phyloP scores from a whole-genome alignment of 1,140 invertebrate genomes.

The Sarcophaga bullata region DNA sequence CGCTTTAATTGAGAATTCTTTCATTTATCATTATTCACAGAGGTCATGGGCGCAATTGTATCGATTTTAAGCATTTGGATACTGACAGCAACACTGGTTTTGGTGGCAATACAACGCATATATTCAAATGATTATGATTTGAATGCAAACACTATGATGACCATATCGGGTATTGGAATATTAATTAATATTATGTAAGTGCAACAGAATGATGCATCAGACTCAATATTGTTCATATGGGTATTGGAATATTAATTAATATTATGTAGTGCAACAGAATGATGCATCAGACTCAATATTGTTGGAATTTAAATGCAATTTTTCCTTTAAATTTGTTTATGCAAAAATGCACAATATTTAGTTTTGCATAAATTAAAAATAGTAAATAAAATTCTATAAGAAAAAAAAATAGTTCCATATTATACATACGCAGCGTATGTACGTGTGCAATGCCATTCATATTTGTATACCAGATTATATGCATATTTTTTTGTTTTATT shows the following conservation, averaged over 20 bases:
- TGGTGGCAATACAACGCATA: constrained; percentile 80
- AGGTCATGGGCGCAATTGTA: constrained; percentile 74
- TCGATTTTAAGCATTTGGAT: constrained; percentile 84
- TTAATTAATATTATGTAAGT: constrained; percentile 86
- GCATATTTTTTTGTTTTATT: constrained; percentile 12
- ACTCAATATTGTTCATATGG: not conserved
- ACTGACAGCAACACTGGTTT: constrained; percentile 85
- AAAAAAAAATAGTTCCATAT: too few relatives aligned
- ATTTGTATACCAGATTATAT: not conserved
- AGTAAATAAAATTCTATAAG: not conserved
- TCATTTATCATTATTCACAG: constrained; percentile 58
- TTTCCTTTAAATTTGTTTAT: not conserved
- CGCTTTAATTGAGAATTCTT: constrained; percentile 10
- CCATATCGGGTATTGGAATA: constrained; percentile 85
- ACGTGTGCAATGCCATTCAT: not conserved
- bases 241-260: not conserved
- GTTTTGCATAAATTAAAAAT: constrained; percentile 1
- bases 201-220: not conserved
- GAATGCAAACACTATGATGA: constrained; percentile 85
- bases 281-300: not conserved
- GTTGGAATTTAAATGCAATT: not conserved
- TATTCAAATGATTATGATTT: constrained; percentile 80
- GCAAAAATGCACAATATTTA: constrained; percentile 6
- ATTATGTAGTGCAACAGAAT: constrained; percentile 63
- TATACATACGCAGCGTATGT: not conserved